These are phyloP conservation scores for Platycnemis pennipes DNA, from an alignment of 2,888 invertebrate species.

Conservation along the genomic window DNA sequence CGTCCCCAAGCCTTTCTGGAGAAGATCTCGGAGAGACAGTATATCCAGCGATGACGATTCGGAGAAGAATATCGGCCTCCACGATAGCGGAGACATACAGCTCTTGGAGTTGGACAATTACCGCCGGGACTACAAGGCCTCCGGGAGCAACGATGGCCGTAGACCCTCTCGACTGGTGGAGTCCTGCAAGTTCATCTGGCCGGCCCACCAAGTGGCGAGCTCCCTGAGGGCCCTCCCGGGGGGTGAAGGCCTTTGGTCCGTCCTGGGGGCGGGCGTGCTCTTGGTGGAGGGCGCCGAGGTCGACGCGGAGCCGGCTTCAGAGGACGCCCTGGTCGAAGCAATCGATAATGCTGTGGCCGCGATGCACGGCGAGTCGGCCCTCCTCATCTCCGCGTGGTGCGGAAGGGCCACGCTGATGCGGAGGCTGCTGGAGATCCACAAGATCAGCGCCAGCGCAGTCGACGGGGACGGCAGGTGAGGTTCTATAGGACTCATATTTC, in stretches of 20 bases:
- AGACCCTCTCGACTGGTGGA: slow-evolving; percentile 23
- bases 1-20: neutral
- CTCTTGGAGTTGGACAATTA: neutral
- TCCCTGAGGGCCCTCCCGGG: slow-evolving; percentile 70
- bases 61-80: neutral
- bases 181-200: slow-evolving; percentile 70
- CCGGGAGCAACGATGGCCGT: neutral
- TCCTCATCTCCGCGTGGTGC: slow-evolving; percentile 84
- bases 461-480: slow-evolving; percentile 86
- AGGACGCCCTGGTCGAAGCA: slow-evolving; percentile 64
- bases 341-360: slow-evolving; percentile 78
- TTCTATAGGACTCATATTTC: no score
- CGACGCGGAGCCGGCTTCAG: neutral
- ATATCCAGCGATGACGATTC: slow-evolving; percentile 47
- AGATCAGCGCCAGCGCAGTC: slow-evolving; percentile 83
- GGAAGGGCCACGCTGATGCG: slow-evolving; percentile 82
- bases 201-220: slow-evolving; percentile 68
- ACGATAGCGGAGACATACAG: neutral
- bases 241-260: slow-evolving; percentile 70
- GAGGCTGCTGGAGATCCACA: slow-evolving; percentile 80
- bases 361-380: slow-evolving; percentile 78
- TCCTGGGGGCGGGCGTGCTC: slow-evolving; percentile 63
- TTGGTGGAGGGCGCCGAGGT: neutral
- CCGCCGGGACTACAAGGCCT: neutral
- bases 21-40: neutral